These are phyloP conservation scores for Octodon degus DNA, from an alignment of 2,113 vertebrate species.

Conservation along the genomic window DNA sequence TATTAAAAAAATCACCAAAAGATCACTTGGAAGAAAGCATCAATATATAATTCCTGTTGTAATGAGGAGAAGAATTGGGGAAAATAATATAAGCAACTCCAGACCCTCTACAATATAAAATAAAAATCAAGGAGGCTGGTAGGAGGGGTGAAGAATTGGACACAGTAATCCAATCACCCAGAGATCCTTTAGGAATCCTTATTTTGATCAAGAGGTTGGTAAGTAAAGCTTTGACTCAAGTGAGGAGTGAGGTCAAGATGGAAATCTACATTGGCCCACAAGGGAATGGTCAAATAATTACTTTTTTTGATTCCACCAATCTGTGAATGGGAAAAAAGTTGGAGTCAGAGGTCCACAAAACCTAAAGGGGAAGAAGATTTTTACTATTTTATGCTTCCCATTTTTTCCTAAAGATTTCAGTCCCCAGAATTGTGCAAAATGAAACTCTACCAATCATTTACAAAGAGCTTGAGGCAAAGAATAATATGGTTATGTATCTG, in stretches of 20 bases:
- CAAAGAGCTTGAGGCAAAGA: background rate
- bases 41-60: background rate
- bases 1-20: background rate
- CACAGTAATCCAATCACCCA: background rate
- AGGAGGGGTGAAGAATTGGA: background rate
- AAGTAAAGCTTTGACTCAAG: background rate
- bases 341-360: background rate
- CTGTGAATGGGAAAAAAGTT: background rate
- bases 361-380: background rate
- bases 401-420: background rate
- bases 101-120: background rate
- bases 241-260: background rate
- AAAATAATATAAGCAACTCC: background rate
- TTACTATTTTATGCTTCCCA: background rate
- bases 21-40: background rate
- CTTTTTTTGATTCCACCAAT: background rate
- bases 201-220: background rate
- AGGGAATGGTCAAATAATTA: background rate
- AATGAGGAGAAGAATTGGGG: background rate
- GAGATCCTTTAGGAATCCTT: background rate
- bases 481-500: background rate
- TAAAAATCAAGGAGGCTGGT: background rate
- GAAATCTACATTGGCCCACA: conserved; percentile 1
- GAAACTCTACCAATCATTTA: conserved; percentile 1
- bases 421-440: conserved; percentile 23